phyloP scores from a whole-genome alignment of 2,888 invertebrate species.

The Parnassius smintheus region DNA sequence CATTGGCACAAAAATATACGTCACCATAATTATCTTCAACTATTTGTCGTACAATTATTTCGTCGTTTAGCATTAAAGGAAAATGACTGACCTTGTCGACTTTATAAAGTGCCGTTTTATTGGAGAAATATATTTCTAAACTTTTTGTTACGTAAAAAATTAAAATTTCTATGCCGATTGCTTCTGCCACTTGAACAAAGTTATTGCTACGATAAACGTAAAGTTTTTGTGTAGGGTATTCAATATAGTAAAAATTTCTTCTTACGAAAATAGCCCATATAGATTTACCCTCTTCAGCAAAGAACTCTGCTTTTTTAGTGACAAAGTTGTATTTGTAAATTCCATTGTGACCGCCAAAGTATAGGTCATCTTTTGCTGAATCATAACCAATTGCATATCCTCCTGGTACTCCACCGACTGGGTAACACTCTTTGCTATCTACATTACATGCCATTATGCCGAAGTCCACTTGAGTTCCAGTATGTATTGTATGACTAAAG shows the following conservation, averaged over 20 bases:
- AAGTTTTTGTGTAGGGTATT: constrained; percentile 61
- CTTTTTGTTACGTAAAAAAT: constrained; percentile 57
- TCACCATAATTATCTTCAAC: constrained; percentile 63
- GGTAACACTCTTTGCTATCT: constrained; percentile 43
- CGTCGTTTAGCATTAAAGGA: constrained; percentile 49
- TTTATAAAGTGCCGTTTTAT: constrained; percentile 67
- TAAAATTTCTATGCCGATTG: constrained; percentile 56
- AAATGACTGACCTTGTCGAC: constrained; percentile 43
- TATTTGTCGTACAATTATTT: constrained; percentile 55
- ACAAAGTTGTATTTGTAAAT: constrained; percentile 68
- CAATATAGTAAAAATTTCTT: constrained; percentile 66
- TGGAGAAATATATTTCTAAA: constrained; percentile 58
- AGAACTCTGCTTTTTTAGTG: constrained; percentile 57
- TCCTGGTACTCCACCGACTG: constrained; percentile 52
- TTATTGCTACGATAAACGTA: constrained; percentile 51
- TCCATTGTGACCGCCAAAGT: constrained; percentile 69
- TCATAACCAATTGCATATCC: constrained; percentile 69
- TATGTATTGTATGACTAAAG: constrained; percentile 62
- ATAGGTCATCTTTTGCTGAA: constrained; percentile 62
- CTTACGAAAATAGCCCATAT: constrained; percentile 63
- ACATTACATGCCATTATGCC: constrained; percentile 54
- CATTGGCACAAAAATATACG: constrained; percentile 52
- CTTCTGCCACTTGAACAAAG: constrained; percentile 57
- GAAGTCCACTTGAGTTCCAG: constrained; percentile 54
- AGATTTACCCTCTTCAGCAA: constrained; percentile 62